Conservation (phyloP, 2,797 vertebrate genomes). For the Apodemus agrarius region DNA sequence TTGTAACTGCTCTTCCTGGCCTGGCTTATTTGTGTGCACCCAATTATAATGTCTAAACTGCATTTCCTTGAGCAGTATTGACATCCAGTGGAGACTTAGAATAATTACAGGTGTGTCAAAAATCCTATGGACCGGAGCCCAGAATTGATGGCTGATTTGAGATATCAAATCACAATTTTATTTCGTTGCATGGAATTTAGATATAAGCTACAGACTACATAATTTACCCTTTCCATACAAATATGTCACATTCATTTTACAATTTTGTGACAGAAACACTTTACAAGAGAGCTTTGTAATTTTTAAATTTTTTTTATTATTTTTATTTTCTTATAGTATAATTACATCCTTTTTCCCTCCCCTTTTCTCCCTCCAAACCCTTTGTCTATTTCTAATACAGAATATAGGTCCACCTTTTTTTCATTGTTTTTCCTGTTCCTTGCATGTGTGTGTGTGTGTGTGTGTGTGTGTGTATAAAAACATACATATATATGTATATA, state of each 20-base stretch:
- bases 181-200: not conserved
- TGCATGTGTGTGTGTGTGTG: not conserved
- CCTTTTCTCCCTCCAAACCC: not conserved
- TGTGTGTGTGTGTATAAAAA: no score
- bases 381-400: not conserved
- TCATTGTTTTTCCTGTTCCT: not conserved
- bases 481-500: not conserved
- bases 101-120: conserved; percentile 86
- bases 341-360: not conserved
- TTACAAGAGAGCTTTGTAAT: not conserved
- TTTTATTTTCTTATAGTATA: not conserved
- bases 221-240: not conserved
- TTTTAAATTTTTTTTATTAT: not conserved
- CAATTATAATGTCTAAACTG: conserved; percentile 39
- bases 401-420: not conserved
- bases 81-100: conserved; percentile 88
- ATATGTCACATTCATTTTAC: not conserved
- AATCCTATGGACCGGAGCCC: conserved; percentile 41
- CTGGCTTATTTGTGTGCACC: not conserved
- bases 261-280: not conserved
- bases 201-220: not conserved
- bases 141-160: not conserved
- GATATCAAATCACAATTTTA: not conserved
- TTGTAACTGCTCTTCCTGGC: not conserved
- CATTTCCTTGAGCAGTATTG: conserved; percentile 87